Evolutionary conservation across 2,888 invertebrate species (phyloP), one percentile per base, ranked within the genome.

Genomic region (Malachius bipustulatus): DNA sequence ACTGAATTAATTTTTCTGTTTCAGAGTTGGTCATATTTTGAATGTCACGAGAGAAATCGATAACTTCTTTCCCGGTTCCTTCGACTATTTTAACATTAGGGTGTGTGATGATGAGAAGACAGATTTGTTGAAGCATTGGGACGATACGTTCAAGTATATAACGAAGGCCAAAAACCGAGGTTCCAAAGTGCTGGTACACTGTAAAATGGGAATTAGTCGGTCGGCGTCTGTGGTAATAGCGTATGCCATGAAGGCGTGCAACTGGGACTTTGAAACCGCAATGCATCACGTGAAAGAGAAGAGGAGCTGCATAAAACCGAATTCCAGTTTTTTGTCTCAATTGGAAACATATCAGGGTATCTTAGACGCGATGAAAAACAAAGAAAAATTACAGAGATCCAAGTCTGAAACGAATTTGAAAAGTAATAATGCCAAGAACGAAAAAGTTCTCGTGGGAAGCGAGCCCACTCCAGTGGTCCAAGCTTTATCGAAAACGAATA

Each of bases 1-100:
- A 19, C 24, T 19, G 24, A 8, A 42, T 36, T 36, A 32, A 46
- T 39, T 46, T 47, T 54, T 45, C 49, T 45, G 47, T 60, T 74
- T 37, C 66, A 96, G 96, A 41, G 89, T 97, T 45, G 79, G 85
- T 41, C 90, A 94, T 65, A 97, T 98, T 57, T 67, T 98, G 55
- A 98, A 98, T 64, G 93, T 98, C 39, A 96, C 97, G 10, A 74
- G 90, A 56, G 98, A 98, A 69, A 97, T 98, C 48, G 97, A 98
- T 67, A 98, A 98, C 67, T 98, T 98, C 64, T 98, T 94, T 62
- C 96, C 96, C 28, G 94, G 93, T 35, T 83, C 84, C 69, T 94
- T 96, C 64, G 82, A 90, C 58, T 97, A 97, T 62, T 73, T 87
- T 59, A 98, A 98, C 66, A 79, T 98, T 45, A 81, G 94, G 49